A percentile compares a stretch with the other conserved stretches of the same genome.
Evolutionary conservation across 2,888 invertebrate species (phyloP).

Genomic region (Prosapia bicincta): DNA sequence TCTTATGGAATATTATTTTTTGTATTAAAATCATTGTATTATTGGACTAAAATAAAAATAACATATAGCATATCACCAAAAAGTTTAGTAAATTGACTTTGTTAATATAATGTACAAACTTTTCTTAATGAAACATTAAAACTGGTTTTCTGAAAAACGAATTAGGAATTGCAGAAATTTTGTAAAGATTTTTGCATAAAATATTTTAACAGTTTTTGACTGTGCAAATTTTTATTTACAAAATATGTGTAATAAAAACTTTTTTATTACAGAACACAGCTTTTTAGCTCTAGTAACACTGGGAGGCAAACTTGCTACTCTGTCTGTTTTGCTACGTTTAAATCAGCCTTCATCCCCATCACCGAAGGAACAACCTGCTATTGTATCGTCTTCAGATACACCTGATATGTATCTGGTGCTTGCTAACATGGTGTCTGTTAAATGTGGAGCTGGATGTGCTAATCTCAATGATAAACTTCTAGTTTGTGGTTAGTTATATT

Average conservation of each 20-base stretch:
- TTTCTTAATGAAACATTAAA: too few relatives aligned
- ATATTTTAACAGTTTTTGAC: too few relatives aligned
- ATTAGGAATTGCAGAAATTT: too few relatives aligned
- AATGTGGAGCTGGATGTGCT: conserved; percentile 74
- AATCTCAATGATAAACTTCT: conserved; percentile 66
- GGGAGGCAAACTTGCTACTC: conserved; percentile 57
- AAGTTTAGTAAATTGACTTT: too few relatives aligned
- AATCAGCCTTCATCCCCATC: conserved; percentile 45
- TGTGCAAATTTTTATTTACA: background rate
- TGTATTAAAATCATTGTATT: too few relatives aligned
- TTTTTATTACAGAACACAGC: conserved; percentile 50
- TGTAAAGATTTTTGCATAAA: too few relatives aligned
- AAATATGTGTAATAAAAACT: conserved; percentile 12
- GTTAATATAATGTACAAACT: too few relatives aligned
- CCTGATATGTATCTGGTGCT: conserved; percentile 56
- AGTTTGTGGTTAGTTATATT: conserved; percentile 68
- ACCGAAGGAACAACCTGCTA: conserved; percentile 58
- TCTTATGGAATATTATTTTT: too few relatives aligned
- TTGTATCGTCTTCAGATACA: conserved; percentile 49
- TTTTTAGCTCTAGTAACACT: conserved; percentile 62
- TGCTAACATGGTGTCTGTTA: conserved; percentile 60
- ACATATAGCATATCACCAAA: too few relatives aligned
- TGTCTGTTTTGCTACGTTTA: conserved; percentile 58
- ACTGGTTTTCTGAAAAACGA: too few relatives aligned
- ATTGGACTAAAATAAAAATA: too few relatives aligned